Evolutionary conservation across 2,797 vertebrate genomes (phyloP).

Genomic region (Percopsis omiscomaycus): DNA sequence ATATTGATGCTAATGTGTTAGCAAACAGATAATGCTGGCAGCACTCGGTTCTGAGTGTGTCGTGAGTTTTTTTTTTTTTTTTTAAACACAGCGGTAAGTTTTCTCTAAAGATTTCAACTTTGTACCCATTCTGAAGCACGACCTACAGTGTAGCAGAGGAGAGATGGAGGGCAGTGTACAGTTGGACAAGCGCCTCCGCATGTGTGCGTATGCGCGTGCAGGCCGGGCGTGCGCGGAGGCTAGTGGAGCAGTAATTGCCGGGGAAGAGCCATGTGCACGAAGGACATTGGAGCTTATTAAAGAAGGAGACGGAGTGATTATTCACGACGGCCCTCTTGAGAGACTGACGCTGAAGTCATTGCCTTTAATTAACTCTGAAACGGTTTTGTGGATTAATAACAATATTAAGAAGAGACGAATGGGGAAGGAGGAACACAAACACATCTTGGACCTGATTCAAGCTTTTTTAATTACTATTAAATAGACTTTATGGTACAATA

Average conservation of each 20-base stretch:
- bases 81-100: conserved; percentile 8
- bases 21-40: conserved; percentile 30
- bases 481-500: conserved; percentile 65
- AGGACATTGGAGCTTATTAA: conserved; percentile 78
- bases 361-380: conserved; percentile 84
- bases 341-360: conserved; percentile 77
- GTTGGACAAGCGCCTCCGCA: conserved; percentile 35
- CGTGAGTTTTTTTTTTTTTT: background rate
- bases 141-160: conserved; percentile 57
- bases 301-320: conserved; percentile 80
- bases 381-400: conserved; percentile 83
- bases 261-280: conserved; percentile 72
- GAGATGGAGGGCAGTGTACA: conserved; percentile 70
- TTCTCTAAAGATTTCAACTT: conserved; percentile 46
- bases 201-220: conserved; percentile 3
- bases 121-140: conserved; percentile 30
- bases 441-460: conserved; percentile 76
- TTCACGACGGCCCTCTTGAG: conserved; percentile 77
- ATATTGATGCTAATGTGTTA: conserved; percentile 39
- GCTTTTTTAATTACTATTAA: conserved; percentile 80
- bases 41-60: background rate
- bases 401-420: conserved; percentile 78
- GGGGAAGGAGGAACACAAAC: conserved; percentile 70
- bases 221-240: conserved; percentile 28
- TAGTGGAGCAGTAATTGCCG: conserved; percentile 69